phyloP scores from a whole-genome alignment of 2,888 invertebrate genomes.

The Metacarcinus magister region DNA sequence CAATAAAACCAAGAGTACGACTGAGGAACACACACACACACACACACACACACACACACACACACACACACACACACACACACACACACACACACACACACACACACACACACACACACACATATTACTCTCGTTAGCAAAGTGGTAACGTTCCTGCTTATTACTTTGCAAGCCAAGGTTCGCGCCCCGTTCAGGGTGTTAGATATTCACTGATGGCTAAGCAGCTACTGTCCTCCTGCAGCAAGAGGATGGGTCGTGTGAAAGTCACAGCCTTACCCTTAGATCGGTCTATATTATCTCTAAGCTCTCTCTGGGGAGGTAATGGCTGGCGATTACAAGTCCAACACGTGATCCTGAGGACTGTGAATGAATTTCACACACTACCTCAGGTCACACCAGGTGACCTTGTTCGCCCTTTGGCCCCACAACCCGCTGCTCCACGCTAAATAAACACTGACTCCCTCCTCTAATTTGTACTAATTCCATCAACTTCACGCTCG shows the following conservation, averaged over 20 bases:
- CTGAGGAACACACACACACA: constrained; percentile 50
- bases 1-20: not conserved
- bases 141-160: not conserved
- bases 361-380: too few species aligned
- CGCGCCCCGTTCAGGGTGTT: not conserved
- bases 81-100: constrained; percentile 46
- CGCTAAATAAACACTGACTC: too few species aligned
- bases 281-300: not conserved
- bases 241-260: not conserved
- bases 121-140: too few species aligned
- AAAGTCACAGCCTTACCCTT: not conserved
- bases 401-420: too few species aligned
- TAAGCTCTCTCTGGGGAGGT: too few species aligned
- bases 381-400: too few species aligned
- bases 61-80: constrained; percentile 58
- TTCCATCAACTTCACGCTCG: too few species aligned
- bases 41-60: constrained; percentile 62
- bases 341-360: too few species aligned
- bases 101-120: too few species aligned
- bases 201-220: not conserved
- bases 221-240: not conserved
- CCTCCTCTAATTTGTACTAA: too few species aligned
- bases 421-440: too few species aligned
- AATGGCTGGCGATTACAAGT: too few species aligned
- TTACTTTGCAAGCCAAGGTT: not conserved